phyloP scores from a whole-genome alignment of 2,888 invertebrate genomes.

The Smittia aterrima region DNA sequence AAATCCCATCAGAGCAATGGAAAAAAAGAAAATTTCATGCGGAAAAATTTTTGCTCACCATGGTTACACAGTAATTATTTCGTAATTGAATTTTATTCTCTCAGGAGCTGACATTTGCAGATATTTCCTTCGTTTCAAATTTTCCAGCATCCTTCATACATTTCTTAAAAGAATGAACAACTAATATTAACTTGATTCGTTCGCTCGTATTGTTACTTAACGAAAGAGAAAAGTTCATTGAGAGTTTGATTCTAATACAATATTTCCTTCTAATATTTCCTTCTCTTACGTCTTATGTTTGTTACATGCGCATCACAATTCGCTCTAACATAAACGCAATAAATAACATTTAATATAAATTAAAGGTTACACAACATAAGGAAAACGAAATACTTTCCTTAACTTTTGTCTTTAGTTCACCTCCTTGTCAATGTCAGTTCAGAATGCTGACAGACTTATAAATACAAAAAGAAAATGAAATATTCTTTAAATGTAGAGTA shows the following conservation, averaged over 20 bases:
- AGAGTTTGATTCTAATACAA: no score
- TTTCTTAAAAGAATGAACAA: background rate
- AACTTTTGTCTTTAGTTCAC: background rate
- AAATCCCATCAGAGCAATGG: background rate
- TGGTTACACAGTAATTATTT: slow-evolving; percentile 14
- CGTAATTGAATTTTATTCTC: slow-evolving; percentile 9
- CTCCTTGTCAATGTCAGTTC: slow-evolving; percentile 29
- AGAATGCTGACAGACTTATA: slow-evolving; percentile 25
- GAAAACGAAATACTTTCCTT: background rate
- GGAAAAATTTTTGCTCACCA: background rate
- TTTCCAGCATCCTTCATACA: background rate
- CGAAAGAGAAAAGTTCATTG: no score
- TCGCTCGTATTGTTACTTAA: background rate
- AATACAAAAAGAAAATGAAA: no score
- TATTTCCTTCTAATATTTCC: no score
- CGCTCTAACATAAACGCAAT: no score
- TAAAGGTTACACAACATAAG: background rate
- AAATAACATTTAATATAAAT: slow-evolving; percentile 16
- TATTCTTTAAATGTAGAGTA: no score
- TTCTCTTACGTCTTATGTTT: no score
- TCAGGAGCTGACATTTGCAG: slow-evolving; percentile 3
- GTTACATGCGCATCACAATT: no score
- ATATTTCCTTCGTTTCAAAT: background rate
- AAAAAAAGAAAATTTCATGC: background rate
- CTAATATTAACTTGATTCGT: background rate